Evolutionary conservation across 2,113 vertebrate species (phyloP).

Genomic region (Galbula dea): DNA sequence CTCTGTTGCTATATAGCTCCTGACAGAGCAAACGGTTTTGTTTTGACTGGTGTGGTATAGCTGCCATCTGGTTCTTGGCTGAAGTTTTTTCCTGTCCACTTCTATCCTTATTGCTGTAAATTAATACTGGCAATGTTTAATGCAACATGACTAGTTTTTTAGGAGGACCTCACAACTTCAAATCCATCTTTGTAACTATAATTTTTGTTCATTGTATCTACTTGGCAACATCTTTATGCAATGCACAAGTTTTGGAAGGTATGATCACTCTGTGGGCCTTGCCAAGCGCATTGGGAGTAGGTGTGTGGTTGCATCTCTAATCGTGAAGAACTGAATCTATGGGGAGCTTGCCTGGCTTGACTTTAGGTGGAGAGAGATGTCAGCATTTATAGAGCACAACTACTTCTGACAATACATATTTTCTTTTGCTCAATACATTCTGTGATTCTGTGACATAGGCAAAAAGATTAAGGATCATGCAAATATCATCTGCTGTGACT

Average conservation of each 20-base stretch:
- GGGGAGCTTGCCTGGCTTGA: not conserved
- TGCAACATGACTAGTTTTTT: not conserved
- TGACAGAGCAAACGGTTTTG: not conserved
- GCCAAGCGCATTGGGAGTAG: not conserved
- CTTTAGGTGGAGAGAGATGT: not conserved
- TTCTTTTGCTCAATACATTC: conserved; percentile 12
- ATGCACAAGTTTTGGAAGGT: not conserved
- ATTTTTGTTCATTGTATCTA: not conserved
- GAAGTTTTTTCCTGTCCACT: not conserved
- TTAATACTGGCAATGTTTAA: not conserved
- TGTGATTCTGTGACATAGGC: not conserved
- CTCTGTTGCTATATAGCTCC: not conserved
- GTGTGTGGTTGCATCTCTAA: not conserved
- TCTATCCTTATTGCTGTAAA: not conserved
- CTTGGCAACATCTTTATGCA: not conserved
- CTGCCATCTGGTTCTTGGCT: not conserved
- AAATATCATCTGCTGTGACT: conserved; percentile 28
- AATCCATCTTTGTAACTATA: not conserved
- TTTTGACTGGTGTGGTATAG: not conserved
- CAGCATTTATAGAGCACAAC: not conserved
- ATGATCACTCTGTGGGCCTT: not conserved
- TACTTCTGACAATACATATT: not conserved
- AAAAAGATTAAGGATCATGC: not conserved
- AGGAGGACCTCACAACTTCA: not conserved
- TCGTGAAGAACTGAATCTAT: not conserved